Base-by-base conservation (phyloP, 2,888 invertebrate species). In the Andrena bicolor region DNA sequence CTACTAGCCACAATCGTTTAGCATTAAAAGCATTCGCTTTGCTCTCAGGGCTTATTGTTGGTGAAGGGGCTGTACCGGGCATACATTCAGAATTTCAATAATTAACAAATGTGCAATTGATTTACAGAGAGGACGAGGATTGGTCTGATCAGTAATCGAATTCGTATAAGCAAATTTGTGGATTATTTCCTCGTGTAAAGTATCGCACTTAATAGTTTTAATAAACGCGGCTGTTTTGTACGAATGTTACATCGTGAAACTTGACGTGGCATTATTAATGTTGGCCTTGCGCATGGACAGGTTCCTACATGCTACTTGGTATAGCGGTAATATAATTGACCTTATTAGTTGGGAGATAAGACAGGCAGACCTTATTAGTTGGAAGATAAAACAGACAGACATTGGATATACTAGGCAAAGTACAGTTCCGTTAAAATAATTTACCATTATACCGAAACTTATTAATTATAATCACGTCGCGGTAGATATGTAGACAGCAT, bases 81-180 rank as follows among this genome's bases (percentile, higher is more conserved):
- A 30, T 60, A 26, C 5, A 51, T 28, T 35, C 26, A 56, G 10
- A 48, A 71, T 63, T 70, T 58, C n/a, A 80, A 76, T 53, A 53
- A 85, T 68, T 86, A 84, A 85, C 56, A 26, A 49, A 68, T 65
- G 60, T 78, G 8, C 41, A 74, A 88, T 91, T 90, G 72, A 88
- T 91, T 91, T 91, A 41, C 91, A 91, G 91, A 89, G 61, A 60
- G 60, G 79, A 82, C 76, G 90, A 89, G 86, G 91, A 91, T 78
- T 91, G 87, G 87, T 91, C 90, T 75, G 90, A 91, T 86, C 90
- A 84, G 51, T 58, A 32, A 70, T 63, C 70, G 41, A 80, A 64
- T 86, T 83, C 65, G 48, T 73, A 16, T 68, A 68, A 28, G 26
- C 75, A 76, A 35, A 77, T 53, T 84, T 65, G 16, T 51, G 71